These are phyloP conservation scores for Podarcis raffonei DNA, from an alignment of 2,113 vertebrate species.

Conservation along the genomic window DNA sequence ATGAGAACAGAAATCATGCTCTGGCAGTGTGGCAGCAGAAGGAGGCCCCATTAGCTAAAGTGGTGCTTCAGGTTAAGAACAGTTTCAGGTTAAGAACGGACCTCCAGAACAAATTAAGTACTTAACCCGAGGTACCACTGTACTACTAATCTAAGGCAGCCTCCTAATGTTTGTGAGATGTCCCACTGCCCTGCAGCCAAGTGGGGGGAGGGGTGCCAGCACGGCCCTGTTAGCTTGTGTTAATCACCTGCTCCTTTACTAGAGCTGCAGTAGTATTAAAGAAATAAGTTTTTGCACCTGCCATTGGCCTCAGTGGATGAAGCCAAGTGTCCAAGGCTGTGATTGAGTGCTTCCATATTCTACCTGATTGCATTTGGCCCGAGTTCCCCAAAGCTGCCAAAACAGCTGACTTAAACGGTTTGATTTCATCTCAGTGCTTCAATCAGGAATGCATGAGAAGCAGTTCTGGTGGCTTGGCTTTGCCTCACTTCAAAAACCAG, in stretches of 20 bases:
- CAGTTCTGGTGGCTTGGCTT: not conserved
- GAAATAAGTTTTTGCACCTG: conserved; percentile 42
- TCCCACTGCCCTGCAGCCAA: conserved; percentile 41
- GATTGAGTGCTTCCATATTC: conserved; percentile 29
- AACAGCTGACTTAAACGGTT: conserved; percentile 27
- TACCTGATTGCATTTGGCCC: conserved; percentile 16
- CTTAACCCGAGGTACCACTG: too few relatives aligned
- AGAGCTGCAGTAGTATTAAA: conserved; percentile 52
- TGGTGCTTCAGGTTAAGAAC: too few relatives aligned
- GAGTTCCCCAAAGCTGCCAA: conserved; percentile 37
- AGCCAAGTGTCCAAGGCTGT: conserved; percentile 36
- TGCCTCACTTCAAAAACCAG: not conserved
- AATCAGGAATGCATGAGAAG: conserved; percentile 53
- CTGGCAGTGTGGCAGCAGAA: too few relatives aligned
- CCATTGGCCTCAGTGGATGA: conserved; percentile 13
- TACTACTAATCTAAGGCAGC: not conserved
- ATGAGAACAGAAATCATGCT: too few relatives aligned
- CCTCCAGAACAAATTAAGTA: too few relatives aligned
- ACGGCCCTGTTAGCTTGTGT: conserved; percentile 31
- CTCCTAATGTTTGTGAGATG: not conserved
- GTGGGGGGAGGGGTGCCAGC: not conserved
- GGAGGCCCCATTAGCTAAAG: too few relatives aligned
- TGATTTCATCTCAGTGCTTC: conserved; percentile 48
- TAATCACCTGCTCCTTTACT: conserved; percentile 20
- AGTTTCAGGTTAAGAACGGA: too few relatives aligned